A percentile compares a stretch with the other conserved stretches of the same genome.
Conservation (phyloP, 2,888 invertebrate genomes). For the Syritta pipiens region DNA sequence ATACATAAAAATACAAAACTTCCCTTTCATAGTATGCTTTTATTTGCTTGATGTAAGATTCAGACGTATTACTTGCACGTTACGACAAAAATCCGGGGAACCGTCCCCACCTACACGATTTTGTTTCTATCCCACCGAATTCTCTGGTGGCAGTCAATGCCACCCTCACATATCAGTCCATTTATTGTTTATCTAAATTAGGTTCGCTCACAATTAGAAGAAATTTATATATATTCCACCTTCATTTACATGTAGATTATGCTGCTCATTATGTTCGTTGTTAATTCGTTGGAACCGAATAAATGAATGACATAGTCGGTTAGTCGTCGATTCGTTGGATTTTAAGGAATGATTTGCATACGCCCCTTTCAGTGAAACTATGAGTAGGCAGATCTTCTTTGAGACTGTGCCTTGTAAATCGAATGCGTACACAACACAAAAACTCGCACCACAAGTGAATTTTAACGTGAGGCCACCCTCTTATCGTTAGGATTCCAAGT, state of each 20-base stretch:
- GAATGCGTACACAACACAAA: slow-evolving; percentile 17
- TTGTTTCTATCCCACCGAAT: slow-evolving; percentile 23
- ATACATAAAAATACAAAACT: slow-evolving; percentile 14
- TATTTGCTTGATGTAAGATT: slow-evolving; percentile 35
- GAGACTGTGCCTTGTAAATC: slow-evolving; percentile 2
- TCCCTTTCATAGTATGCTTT: slow-evolving; percentile 35
- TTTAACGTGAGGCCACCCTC: slow-evolving; percentile 3
- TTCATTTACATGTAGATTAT: slow-evolving; percentile 49
- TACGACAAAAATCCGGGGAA: slow-evolving; percentile 18
- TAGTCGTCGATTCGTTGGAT: slow-evolving; percentile 1
- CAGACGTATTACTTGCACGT: slow-evolving; percentile 38
- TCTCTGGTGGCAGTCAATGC: slow-evolving; percentile 7
- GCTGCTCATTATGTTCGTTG: slow-evolving; percentile 26
- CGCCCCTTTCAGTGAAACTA: background rate
- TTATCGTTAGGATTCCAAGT: slow-evolving; percentile 35
- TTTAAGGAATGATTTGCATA: slow-evolving; percentile 9
- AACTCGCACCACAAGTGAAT: background rate
- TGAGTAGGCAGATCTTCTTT: too few relatives aligned
- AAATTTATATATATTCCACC: slow-evolving; percentile 70
- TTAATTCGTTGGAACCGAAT: slow-evolving; percentile 3
- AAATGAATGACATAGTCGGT: background rate
- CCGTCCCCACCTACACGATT: slow-evolving; percentile 38
- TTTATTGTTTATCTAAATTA: slow-evolving; percentile 73
- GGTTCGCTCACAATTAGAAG: slow-evolving; percentile 69
- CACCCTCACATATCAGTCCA: slow-evolving; percentile 32